phyloP scores from a whole-genome alignment of 2,113 vertebrate genomes.

The Pimephales promelas region DNA sequence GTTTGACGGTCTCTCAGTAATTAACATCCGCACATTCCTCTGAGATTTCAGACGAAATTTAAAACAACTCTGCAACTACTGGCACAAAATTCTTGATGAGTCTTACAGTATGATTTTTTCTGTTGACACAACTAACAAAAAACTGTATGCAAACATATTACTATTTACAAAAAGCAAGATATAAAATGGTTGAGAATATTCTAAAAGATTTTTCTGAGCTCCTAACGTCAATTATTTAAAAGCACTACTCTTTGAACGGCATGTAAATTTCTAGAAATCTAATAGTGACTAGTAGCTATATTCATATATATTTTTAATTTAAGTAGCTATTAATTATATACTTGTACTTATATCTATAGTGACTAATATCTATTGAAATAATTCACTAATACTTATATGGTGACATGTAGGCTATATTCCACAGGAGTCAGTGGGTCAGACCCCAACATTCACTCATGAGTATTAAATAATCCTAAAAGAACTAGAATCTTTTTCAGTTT shows the following conservation, averaged over 20 bases:
- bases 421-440: neutral
- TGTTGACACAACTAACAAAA: neutral
- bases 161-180: neutral
- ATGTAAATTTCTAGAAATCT: neutral
- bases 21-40: neutral
- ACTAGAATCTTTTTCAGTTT: neutral
- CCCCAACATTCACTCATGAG: neutral
- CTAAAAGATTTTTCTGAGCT: too few species aligned
- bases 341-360: neutral
- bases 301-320: neutral
- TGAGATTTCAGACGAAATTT: neutral
- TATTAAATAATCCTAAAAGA: neutral
- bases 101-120: neutral
- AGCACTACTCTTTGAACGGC: too few species aligned
- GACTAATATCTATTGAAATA: neutral
- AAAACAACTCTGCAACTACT: neutral
- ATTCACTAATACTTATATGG: neutral
- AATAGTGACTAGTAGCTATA: neutral
- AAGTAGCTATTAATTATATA: neutral
- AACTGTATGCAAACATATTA: neutral
- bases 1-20: neutral
- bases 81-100: neutral
- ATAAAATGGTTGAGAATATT: slow-evolving; percentile 1
- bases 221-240: too few species aligned
- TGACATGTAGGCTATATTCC: neutral